Evolutionary conservation across 2,113 vertebrate species (phyloP).

Genomic region (Dicaeum eximium): DNA sequence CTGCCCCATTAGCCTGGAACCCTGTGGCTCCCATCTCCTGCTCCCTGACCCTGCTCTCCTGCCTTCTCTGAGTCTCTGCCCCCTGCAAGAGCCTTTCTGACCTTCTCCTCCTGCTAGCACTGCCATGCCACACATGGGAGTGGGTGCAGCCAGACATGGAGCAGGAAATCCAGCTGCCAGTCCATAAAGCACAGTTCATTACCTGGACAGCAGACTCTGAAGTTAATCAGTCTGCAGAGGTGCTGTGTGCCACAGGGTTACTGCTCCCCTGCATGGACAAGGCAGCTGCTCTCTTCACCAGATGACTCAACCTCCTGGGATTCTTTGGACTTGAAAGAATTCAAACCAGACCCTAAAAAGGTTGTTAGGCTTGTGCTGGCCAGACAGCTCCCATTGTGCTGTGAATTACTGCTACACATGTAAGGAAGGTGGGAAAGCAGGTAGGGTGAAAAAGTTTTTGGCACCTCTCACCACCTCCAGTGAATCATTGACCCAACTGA

Average conservation of each 20-base stretch:
- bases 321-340: not conserved
- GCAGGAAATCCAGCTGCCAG: not conserved
- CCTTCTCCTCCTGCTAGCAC: not conserved
- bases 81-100: not conserved
- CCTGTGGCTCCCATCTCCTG: not conserved
- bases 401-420: not conserved
- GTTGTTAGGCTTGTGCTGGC: not conserved
- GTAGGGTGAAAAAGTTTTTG: not conserved
- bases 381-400: not conserved
- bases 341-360: not conserved
- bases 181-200: not conserved
- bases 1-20: not conserved
- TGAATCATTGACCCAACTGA: not conserved
- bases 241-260: not conserved
- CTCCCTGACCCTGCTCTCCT: not conserved
- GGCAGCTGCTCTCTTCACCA: not conserved
- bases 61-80: not conserved
- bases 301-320: not conserved
- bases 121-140: not conserved
- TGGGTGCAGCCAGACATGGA: not conserved
- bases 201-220: not conserved
- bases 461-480: not conserved
- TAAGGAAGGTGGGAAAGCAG: not conserved
- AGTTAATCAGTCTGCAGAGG: not conserved
- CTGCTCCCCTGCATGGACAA: not conserved